phyloP scores from a whole-genome alignment of 1,140 invertebrate genomes.

The Drosophila ananassae region DNA sequence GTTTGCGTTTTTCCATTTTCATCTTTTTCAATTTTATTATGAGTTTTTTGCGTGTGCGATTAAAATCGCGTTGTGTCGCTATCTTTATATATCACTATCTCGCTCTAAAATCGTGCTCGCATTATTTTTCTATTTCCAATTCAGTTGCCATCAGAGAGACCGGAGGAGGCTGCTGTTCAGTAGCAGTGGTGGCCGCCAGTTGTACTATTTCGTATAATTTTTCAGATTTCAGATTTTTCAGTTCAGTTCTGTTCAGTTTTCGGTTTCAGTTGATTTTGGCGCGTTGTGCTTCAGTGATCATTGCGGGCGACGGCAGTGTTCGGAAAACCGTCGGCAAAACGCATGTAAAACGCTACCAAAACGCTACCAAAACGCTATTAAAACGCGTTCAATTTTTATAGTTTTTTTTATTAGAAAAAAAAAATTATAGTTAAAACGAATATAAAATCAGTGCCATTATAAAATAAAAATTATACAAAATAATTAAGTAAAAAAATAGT shows the following conservation, averaged over 20 bases:
- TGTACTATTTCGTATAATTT: constrained; percentile 14
- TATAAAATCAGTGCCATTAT: neutral
- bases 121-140: constrained; percentile 72
- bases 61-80: constrained; percentile 44
- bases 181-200: no score
- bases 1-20: constrained; percentile 13
- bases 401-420: no score
- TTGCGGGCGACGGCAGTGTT: constrained; percentile 3
- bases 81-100: constrained; percentile 3
- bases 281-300: constrained; percentile 52
- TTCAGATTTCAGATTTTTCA: constrained; percentile 2
- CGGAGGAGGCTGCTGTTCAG: no score
- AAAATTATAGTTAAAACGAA: no score
- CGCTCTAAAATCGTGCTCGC: constrained; percentile 28
- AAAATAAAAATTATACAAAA: neutral
- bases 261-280: constrained; percentile 51
- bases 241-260: constrained; percentile 28
- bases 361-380: constrained; percentile 9
- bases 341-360: constrained; percentile 10
- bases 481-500: constrained; percentile 1
- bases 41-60: constrained; percentile 68
- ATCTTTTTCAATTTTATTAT: constrained; percentile 47
- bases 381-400: constrained; percentile 8
- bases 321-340: constrained; percentile 16
- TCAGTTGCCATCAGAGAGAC: constrained; percentile 21